A percentile compares a stretch with the other conserved stretches of the same genome.
phyloP scores from a whole-genome alignment of 1,140 invertebrate species.

The Zaprionus gabonicus region DNA sequence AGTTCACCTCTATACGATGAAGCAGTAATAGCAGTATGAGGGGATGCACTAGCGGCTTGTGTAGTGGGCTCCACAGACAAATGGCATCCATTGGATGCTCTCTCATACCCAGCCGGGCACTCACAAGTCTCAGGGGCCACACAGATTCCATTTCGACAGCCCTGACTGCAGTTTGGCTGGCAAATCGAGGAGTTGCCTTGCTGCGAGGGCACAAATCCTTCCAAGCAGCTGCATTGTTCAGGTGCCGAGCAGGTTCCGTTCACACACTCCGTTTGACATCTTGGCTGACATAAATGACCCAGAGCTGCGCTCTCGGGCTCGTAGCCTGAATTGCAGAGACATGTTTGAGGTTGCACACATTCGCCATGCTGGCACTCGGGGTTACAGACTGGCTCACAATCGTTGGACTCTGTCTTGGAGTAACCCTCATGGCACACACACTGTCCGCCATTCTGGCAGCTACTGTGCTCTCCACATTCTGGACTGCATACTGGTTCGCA shows the following conservation, averaged over 20 bases:
- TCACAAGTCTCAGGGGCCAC: slow-evolving; percentile 85
- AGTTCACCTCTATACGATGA: not conserved
- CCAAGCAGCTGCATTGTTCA: slow-evolving; percentile 86
- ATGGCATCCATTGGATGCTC: slow-evolving; percentile 15
- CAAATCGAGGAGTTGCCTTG: slow-evolving; percentile 76
- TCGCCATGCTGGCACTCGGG: slow-evolving; percentile 68
- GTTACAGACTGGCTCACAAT: slow-evolving; percentile 85
- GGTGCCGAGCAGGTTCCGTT: slow-evolving; percentile 84
- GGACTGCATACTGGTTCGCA: slow-evolving; percentile 85
- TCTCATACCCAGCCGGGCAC: slow-evolving; percentile 65
- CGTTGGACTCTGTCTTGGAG: slow-evolving; percentile 44
- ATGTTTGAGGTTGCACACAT: slow-evolving; percentile 71
- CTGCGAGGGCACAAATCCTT: slow-evolving; percentile 85
- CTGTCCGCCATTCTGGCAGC: slow-evolving; percentile 19
- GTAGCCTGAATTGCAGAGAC: slow-evolving; percentile 86
- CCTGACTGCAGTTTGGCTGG: slow-evolving; percentile 85
- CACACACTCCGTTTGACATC: slow-evolving; percentile 41
- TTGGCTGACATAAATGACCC: slow-evolving; percentile 71
- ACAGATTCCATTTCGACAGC: slow-evolving; percentile 86
- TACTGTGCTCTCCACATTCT: slow-evolving; percentile 47
- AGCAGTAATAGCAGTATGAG: not conserved
- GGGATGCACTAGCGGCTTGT: not conserved
- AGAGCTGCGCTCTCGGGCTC: slow-evolving; percentile 59
- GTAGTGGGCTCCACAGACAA: not conserved
- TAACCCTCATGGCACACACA: slow-evolving; percentile 55